These are phyloP conservation scores for Drosophila planitibia DNA, from an alignment of 2,888 invertebrate genomes.

Conservation along the genomic window DNA sequence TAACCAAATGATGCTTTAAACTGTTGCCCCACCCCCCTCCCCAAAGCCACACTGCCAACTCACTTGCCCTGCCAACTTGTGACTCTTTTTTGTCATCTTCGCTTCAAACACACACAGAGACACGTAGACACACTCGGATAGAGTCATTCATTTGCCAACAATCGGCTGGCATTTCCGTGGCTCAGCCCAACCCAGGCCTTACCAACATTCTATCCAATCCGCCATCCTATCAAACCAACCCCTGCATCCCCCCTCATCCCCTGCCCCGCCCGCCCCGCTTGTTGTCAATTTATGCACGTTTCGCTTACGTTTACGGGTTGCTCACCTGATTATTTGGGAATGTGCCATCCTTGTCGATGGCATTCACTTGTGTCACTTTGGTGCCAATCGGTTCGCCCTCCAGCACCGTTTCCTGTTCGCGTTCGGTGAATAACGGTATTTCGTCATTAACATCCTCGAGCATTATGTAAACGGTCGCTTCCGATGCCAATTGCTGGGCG, in stretches of 20 bases:
- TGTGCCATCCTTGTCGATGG: constrained; percentile 97
- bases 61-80: constrained; percentile 4
- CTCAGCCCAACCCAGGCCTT: background rate
- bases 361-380: constrained; percentile 97
- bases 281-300: constrained; percentile 28
- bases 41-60: background rate
- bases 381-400: constrained; percentile 98
- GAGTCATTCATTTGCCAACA: constrained; percentile 65
- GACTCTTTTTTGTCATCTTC: constrained; percentile 21
- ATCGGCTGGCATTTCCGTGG: constrained; percentile 61
- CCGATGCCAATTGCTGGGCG: constrained; percentile 96
- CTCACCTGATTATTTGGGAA: constrained; percentile 96
- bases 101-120: background rate
- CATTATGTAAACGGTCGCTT: constrained; percentile 96
- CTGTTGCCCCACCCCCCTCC: background rate
- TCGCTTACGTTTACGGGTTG: constrained; percentile 5
- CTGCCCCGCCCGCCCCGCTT: background rate
- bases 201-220: background rate
- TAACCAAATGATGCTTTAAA: constrained; percentile 45
- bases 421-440: constrained; percentile 97
- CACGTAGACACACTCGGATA: background rate
- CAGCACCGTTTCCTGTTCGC: constrained; percentile 97
- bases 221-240: background rate
- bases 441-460: constrained; percentile 98
- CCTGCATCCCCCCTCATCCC: too few species aligned